Evolutionary conservation across 1,140 invertebrate species (phyloP).

Genomic region (Glomeris maerens): DNA sequence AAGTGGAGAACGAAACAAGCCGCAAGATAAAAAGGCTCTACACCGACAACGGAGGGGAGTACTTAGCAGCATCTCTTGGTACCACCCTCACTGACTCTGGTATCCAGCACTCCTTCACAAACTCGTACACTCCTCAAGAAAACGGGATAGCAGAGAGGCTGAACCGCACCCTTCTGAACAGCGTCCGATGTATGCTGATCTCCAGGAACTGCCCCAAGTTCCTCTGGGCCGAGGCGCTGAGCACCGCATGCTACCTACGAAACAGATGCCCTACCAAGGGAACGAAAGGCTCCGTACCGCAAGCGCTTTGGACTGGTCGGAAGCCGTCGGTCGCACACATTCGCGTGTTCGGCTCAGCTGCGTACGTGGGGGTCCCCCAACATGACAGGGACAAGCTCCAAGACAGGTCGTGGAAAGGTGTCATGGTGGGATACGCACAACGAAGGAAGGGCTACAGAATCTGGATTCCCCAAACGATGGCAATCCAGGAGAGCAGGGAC

Average conservation of each 20-base stretch:
- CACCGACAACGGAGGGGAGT: too few relatives aligned
- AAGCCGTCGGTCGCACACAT: constrained; percentile 2
- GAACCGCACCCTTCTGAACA: constrained; percentile 16
- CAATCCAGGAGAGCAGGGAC: not conserved
- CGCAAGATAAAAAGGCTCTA: too few relatives aligned
- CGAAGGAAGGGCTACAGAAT: constrained; percentile 9
- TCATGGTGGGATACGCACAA: constrained; percentile 9
- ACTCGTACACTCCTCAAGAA: constrained; percentile 18
- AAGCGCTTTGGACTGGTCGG: constrained; percentile 8
- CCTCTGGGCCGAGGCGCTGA: constrained; percentile 19
- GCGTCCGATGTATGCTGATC: constrained; percentile 15
- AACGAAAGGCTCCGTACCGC: not conserved
- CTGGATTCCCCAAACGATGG: not conserved
- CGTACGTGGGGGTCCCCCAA: constrained; percentile 6
- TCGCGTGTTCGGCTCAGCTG: constrained; percentile 4
- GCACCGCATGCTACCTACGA: constrained; percentile 10
- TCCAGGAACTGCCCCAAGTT: constrained; percentile 13
- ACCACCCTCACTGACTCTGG: too few relatives aligned
- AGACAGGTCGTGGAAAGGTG: constrained; percentile 7
- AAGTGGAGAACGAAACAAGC: too few relatives aligned
- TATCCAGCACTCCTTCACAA: constrained; percentile 18
- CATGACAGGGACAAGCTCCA: constrained; percentile 15
- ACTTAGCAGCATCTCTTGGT: too few relatives aligned
- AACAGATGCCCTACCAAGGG: constrained; percentile 13
- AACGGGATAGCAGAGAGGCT: constrained; percentile 21